Percentiles rank a stretch among this genome's conserved stretches.
These are phyloP conservation scores for Morinoia aosen DNA, from an alignment of 2,888 invertebrate genomes.

Conservation along the genomic window DNA sequence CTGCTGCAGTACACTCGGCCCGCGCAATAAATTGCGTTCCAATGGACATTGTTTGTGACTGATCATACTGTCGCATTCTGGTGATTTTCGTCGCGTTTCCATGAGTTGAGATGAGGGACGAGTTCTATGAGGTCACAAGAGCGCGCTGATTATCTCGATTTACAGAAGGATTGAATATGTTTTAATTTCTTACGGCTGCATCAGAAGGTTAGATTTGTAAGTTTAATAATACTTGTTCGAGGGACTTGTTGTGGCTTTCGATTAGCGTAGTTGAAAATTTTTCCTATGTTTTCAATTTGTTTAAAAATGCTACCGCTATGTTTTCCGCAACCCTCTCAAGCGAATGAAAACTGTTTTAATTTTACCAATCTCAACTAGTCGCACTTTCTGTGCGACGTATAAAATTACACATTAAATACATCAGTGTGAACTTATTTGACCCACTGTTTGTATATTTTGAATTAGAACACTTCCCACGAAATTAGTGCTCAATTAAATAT, in stretches of 20 bases:
- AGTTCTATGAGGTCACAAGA: background rate
- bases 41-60: background rate
- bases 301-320: no score
- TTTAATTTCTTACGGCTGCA: background rate
- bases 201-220: background rate
- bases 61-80: background rate
- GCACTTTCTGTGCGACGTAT: background rate
- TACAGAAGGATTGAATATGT: background rate
- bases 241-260: background rate
- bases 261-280: background rate
- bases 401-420: background rate
- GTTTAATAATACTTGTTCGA: background rate
- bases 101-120: background rate
- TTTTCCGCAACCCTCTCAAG: no score
- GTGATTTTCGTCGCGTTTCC: background rate
- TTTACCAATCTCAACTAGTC: background rate
- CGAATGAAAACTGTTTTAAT: no score
- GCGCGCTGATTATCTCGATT: background rate
- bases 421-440: background rate
- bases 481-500: background rate
- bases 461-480: background rate
- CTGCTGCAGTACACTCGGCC: background rate
- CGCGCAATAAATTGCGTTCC: background rate
- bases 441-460: background rate
- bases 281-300: background rate